Percentiles rank a stretch among this genome's conserved stretches.
phyloP scores from a whole-genome alignment of 1,140 invertebrate species.

The Dryas iulia region DNA sequence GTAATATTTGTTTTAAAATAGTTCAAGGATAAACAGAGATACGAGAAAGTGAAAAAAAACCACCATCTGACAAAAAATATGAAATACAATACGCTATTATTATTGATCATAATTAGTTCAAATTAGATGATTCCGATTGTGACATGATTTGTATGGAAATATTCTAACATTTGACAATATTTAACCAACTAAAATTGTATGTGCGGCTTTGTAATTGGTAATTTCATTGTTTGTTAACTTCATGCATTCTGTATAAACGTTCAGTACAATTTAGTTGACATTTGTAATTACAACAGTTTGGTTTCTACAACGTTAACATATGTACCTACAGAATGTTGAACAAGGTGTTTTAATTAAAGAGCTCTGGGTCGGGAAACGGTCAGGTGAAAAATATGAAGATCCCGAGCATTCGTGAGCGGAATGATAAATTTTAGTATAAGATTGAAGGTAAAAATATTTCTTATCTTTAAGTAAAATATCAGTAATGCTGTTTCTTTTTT shows the following conservation, averaged over 20 bases:
- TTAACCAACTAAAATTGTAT: slow-evolving; percentile 9
- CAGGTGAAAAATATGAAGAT: neutral
- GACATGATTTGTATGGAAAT: slow-evolving; percentile 10
- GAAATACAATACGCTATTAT: no score
- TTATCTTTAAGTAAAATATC: no score
- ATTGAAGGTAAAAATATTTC: neutral
- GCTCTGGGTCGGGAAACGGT: neutral
- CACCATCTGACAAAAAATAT: no score
- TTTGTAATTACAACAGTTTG: neutral
- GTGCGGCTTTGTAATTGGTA: slow-evolving; percentile 1
- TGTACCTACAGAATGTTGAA: neutral
- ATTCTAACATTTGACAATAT: slow-evolving; percentile 9
- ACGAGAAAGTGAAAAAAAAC: no score
- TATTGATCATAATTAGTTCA: neutral
- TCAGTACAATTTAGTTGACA: slow-evolving; percentile 1
- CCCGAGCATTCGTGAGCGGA: neutral
- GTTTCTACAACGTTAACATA: neutral
- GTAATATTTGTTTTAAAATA: no score
- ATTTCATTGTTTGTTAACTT: slow-evolving; percentile 14
- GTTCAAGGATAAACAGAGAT: no score
- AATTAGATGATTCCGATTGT: neutral
- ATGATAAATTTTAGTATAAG: neutral
- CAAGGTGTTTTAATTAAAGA: neutral
- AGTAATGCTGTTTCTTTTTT: no score
- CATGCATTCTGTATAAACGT: slow-evolving; percentile 1